A percentile compares a stretch with the other conserved stretches of the same genome.
Evolutionary conservation across 2,888 invertebrate genomes (phyloP).

Genomic region (Agrotis segetum): DNA sequence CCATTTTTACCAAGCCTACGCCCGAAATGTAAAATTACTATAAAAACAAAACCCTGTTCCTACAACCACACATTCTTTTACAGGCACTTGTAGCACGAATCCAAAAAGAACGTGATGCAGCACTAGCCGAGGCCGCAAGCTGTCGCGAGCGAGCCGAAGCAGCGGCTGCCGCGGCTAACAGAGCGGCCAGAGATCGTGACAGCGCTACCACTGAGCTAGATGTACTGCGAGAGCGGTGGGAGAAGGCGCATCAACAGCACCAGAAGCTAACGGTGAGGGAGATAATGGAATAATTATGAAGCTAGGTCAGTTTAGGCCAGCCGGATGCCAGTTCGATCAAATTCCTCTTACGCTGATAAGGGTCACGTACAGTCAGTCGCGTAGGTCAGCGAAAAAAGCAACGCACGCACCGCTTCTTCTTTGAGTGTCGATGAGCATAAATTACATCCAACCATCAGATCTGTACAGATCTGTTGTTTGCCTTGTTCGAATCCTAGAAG

Average conservation of each 20-base stretch:
- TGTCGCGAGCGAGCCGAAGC: slow-evolving; percentile 96
- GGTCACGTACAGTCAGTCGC: too few species aligned
- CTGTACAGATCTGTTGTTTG: too few species aligned
- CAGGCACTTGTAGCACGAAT: slow-evolving; percentile 94
- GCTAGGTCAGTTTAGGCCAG: not conserved
- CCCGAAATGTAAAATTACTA: not conserved
- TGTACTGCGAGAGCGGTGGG: slow-evolving; percentile 96
- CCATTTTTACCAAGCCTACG: too few species aligned
- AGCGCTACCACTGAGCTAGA: slow-evolving; percentile 96
- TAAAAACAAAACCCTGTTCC: not conserved
- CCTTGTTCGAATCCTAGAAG: too few species aligned
- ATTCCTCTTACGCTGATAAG: too few species aligned
- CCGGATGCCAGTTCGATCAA: too few species aligned
- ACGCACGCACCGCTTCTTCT: too few species aligned
- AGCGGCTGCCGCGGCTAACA: slow-evolving; percentile 95
- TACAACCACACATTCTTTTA: slow-evolving; percentile 63
- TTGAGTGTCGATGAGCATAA: too few species aligned
- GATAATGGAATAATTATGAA: not conserved
- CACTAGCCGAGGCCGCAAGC: slow-evolving; percentile 95
- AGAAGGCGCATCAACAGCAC: slow-evolving; percentile 95
- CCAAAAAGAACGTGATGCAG: slow-evolving; percentile 96
- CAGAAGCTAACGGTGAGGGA: slow-evolving; percentile 94
- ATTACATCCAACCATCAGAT: too few species aligned
- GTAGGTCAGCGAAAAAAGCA: too few species aligned
- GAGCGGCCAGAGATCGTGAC: slow-evolving; percentile 96